These are phyloP conservation scores for Xerus rutilus DNA, from an alignment of 2,797 vertebrate genomes.

Conservation along the genomic window DNA sequence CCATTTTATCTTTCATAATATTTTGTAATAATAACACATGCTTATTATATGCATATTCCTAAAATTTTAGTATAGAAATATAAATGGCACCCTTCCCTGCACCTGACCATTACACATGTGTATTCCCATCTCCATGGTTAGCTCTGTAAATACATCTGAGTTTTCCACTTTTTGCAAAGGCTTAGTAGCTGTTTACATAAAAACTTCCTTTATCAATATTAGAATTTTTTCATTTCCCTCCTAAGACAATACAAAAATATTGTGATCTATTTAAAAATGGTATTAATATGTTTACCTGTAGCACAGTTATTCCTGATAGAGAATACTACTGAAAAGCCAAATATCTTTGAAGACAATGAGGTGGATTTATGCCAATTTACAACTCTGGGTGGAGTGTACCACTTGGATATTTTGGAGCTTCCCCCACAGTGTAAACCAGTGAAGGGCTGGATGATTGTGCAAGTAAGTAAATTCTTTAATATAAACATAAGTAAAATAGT, in stretches of 20 bases:
- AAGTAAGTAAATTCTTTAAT: conserved; percentile 87
- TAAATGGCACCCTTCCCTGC: background rate
- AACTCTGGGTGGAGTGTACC: conserved; percentile 93
- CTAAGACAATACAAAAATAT: background rate
- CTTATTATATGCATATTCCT: background rate
- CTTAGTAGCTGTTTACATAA: background rate
- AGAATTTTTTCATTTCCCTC: background rate
- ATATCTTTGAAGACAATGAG: background rate
- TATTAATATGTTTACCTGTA: background rate
- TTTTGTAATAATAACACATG: background rate
- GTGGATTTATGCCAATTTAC: conserved; percentile 91
- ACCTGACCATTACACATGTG: background rate
- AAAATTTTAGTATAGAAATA: background rate
- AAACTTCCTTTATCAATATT: background rate
- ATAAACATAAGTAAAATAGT: background rate
- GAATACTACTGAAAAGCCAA: background rate
- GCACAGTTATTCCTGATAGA: conserved; percentile 66
- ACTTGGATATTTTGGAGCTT: conserved; percentile 90
- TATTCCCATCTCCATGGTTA: background rate
- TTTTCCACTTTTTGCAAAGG: conserved; percentile 5
- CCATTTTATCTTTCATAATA: background rate
- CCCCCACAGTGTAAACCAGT: conserved; percentile 89
- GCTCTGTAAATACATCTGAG: background rate
- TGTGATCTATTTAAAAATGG: background rate
- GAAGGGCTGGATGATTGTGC: conserved; percentile 91